Conservation (phyloP, 1,140 invertebrate species). For the Caenorhabditis remanei region DNA sequence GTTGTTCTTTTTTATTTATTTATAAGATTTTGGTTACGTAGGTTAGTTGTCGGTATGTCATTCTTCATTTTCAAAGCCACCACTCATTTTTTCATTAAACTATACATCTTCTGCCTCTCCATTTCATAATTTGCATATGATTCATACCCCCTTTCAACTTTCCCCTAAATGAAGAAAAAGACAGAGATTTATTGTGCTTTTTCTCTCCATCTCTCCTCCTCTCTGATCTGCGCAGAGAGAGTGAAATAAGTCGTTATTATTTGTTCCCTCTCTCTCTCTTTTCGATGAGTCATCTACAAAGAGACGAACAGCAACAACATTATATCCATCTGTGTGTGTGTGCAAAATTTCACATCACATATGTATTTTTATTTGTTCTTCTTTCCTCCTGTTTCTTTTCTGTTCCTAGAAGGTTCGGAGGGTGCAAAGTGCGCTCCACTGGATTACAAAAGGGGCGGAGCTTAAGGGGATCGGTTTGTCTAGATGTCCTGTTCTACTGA, state of each 20-base stretch:
- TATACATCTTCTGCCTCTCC: too few relatives aligned
- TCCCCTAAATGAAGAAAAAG: background rate
- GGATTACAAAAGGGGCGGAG: too few relatives aligned
- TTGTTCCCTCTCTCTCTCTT: background rate
- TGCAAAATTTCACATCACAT: constrained; percentile 2
- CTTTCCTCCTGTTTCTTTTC: background rate
- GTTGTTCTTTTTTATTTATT: too few relatives aligned
- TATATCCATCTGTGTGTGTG: background rate
- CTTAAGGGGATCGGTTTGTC: too few relatives aligned
- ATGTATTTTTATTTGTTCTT: background rate
- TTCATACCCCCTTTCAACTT: background rate
- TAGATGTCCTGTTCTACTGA: too few relatives aligned
- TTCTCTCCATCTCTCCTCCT: background rate
- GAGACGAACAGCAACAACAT: background rate
- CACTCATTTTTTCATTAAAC: too few relatives aligned
- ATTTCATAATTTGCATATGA: background rate
- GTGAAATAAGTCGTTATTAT: background rate
- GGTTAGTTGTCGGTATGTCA: too few relatives aligned
- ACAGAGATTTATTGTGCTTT: background rate
- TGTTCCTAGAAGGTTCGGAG: background rate
- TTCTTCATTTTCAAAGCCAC: too few relatives aligned
- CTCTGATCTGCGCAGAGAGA: background rate
- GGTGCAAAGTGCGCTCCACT: too few relatives aligned
- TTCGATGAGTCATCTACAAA: constrained; percentile 4
- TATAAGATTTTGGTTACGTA: too few relatives aligned